These are phyloP conservation scores for Coryphaenoides rupestris DNA, from an alignment of 2,113 vertebrate species.

Conservation along the genomic window DNA sequence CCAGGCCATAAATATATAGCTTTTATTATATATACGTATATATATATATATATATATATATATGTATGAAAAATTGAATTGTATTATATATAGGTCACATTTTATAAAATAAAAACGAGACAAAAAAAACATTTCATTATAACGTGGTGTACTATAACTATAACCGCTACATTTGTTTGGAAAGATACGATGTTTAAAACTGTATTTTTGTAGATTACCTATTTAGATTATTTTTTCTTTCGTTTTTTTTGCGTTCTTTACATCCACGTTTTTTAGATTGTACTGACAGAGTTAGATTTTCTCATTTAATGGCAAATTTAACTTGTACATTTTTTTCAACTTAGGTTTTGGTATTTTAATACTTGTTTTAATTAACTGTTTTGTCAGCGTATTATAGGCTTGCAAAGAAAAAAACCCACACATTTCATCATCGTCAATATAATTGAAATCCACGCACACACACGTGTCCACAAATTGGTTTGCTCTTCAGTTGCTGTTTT, in stretches of 20 bases:
- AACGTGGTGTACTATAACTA: slow-evolving; percentile 51
- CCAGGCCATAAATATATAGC: slow-evolving; percentile 43
- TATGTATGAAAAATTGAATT: slow-evolving; percentile 39
- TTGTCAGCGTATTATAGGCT: slow-evolving; percentile 21
- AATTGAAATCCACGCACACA: neutral
- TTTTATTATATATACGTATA: slow-evolving; percentile 36
- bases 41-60: slow-evolving; percentile 3
- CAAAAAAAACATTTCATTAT: slow-evolving; percentile 41
- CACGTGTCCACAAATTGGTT: slow-evolving; percentile 10
- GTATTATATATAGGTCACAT: slow-evolving; percentile 51
- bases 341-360: slow-evolving; percentile 35
- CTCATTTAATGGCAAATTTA: slow-evolving; percentile 41
- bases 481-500: slow-evolving; percentile 29
- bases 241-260: slow-evolving; percentile 32
- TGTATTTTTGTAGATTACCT: slow-evolving; percentile 59
- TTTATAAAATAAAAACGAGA: slow-evolving; percentile 24
- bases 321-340: slow-evolving; percentile 30
- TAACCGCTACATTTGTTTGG: slow-evolving; percentile 54
- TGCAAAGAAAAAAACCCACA: slow-evolving; percentile 14
- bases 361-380: slow-evolving; percentile 33
- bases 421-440: neutral
- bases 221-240: too few relatives aligned
- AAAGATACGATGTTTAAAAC: slow-evolving; percentile 55
- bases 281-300: slow-evolving; percentile 51
- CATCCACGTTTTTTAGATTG: slow-evolving; percentile 45